A percentile compares a stretch with the other conserved stretches of the same genome.
These are phyloP conservation scores for Eriocheir sinensis DNA, from an alignment of 1,140 invertebrate species.

Conservation along the genomic window DNA sequence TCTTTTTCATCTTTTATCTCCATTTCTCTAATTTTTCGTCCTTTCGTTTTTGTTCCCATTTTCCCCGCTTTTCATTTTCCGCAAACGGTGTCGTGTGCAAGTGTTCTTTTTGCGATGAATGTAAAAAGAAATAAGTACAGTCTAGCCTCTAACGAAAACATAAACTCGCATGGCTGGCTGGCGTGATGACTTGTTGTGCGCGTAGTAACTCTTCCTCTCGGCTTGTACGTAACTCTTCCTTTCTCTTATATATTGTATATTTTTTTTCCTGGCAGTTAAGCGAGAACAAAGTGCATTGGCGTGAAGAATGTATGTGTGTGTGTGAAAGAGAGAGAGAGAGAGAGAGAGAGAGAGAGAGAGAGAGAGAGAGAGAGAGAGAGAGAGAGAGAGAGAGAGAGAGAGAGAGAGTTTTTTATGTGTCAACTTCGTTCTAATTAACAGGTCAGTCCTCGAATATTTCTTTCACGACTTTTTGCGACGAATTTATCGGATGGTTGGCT, in stretches of 20 bases:
- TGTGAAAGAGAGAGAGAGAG: too few species aligned
- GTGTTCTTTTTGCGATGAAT: background rate
- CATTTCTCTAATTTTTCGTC: too few species aligned
- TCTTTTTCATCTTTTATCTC: too few species aligned
- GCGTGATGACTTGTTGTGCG: background rate
- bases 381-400: too few species aligned
- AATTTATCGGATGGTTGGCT: background rate
- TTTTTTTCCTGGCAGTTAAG: background rate
- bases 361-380: too few species aligned
- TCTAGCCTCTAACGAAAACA: background rate
- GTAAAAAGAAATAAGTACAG: background rate
- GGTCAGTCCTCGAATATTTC: background rate
- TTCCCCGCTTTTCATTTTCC: background rate
- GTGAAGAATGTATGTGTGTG: background rate
- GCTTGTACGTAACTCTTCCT: too few species aligned
- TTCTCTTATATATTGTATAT: too few species aligned
- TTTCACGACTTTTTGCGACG: background rate
- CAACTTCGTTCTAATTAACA: background rate
- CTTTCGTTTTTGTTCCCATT: background rate
- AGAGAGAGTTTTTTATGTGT: too few species aligned
- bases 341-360: too few species aligned
- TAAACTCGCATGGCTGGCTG: background rate
- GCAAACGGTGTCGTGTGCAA: too few species aligned
- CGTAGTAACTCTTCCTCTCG: background rate
- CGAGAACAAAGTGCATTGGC: background rate